Evolutionary conservation across 2,113 vertebrate species (phyloP).

Genomic region (Crotalus viridis): DNA sequence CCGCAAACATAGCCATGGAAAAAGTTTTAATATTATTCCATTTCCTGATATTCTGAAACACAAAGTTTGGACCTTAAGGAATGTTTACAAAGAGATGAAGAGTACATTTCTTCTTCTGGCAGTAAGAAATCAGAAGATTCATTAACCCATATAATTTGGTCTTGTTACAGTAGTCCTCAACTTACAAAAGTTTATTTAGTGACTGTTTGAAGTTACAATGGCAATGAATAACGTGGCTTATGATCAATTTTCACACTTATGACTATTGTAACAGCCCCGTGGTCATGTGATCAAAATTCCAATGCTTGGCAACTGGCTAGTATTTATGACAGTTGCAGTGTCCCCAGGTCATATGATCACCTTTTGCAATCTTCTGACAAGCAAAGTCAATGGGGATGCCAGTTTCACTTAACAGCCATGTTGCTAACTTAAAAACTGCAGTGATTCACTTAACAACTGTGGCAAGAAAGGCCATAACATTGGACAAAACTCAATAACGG

Average conservation of each 20-base stretch:
- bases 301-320: too few species aligned
- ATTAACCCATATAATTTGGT: background rate
- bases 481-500: background rate
- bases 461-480: background rate
- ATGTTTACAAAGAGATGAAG: background rate
- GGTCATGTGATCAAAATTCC: too few species aligned
- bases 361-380: too few species aligned
- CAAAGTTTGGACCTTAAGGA: background rate
- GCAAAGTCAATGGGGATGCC: too few species aligned
- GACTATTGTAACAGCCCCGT: too few species aligned
- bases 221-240: too few species aligned
- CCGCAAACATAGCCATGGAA: background rate
- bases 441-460: background rate
- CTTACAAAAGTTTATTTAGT: too few species aligned
- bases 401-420: background rate
- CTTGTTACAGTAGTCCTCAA: background rate
- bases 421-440: background rate
- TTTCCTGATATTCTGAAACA: background rate
- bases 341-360: too few species aligned
- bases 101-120: background rate
- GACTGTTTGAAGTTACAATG: too few species aligned
- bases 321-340: too few species aligned
- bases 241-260: too few species aligned
- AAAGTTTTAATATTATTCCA: background rate
- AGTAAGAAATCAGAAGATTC: background rate